Evolutionary conservation across 1,140 invertebrate genomes (phyloP), one percentile per base, ranked within the genome.

Genomic region (Aradophagus sp.): DNA sequence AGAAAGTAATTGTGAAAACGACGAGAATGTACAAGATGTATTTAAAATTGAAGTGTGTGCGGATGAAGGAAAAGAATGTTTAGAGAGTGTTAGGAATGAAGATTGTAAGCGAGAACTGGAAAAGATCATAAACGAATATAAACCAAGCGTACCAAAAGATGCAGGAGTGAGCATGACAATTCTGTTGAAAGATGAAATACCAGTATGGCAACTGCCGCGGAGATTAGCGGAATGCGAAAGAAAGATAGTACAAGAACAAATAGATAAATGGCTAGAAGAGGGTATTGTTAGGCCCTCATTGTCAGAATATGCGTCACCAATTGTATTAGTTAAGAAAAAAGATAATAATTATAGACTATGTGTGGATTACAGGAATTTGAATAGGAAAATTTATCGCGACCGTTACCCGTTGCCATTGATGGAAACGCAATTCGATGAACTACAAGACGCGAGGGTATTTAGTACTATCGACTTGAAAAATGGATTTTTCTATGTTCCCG

Each of bases 251-350:
- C 12, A 34, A 12, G 14, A 42, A 23, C 50, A 42, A 23, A 26
- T 55, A 7, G 4, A 20, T 0, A 19, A 41, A 15, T 55, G 50
- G 50, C 16, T 50, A 11, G 32, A 35, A 11, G 16, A 27, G 16
- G 47, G 13, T 10, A 38, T 38, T 14, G 17, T 50, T 11, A 20
- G 29, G 12, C 44, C 44, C 14, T 47, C 29, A 7, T 13, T 47
- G 3, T 36, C 35, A 1, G 35, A 39, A 8, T 59, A 59, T 14
- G 44, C 45, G 1, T 48, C 36, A 13, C 42, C 56, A n/a, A 17
- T 41, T 2, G 27, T 44, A 3, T 38, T 41, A 15, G 56, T 48
- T 0, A 48, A 42, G 11, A 39, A 39, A 10, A 55, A 8, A 10
- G 29, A 23, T 23, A 23, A 23, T 11, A 5, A 4, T 3, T 16